Evolutionary conservation across 37 sponge, comb jelly and placozoan genomes (phyloP).

Genomic region (Ephydatia muelleri): DNA sequence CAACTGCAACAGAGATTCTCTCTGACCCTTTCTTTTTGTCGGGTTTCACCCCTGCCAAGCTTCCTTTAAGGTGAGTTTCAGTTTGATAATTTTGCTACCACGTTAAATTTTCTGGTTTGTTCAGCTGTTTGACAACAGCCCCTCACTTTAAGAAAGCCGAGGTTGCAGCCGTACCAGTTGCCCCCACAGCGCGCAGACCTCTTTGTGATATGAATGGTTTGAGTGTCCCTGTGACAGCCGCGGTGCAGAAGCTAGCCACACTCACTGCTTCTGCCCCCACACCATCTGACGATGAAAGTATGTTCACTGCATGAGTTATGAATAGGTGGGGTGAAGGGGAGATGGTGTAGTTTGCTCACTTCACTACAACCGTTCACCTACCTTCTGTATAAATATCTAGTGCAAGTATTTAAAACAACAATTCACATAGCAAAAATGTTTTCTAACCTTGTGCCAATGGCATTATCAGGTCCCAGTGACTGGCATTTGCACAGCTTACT

Average conservation of each 20-base stretch:
- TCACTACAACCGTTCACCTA: too few species aligned
- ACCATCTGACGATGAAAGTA: conserved; percentile 5
- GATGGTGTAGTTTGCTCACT: too few species aligned
- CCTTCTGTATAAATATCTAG: too few species aligned
- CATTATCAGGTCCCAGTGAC: conserved; percentile 56
- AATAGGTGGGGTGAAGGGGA: background rate
- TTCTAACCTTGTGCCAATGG: background rate
- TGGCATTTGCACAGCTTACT: conserved; percentile 74
- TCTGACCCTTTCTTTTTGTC: conserved; percentile 77
- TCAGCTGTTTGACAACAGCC: conserved; percentile 72
- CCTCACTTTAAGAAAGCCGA: conserved; percentile 80
- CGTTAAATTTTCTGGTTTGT: background rate
- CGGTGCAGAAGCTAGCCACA: background rate
- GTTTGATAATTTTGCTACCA: background rate
- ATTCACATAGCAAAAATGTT: too few species aligned
- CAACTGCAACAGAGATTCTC: conserved; percentile 72
- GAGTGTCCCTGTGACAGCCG: background rate
- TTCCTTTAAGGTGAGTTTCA: conserved; percentile 61
- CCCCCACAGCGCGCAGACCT: conserved; percentile 5
- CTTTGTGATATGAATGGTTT: conserved; percentile 12
- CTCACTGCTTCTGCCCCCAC: background rate
- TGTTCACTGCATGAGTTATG: background rate
- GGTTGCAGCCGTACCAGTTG: conserved; percentile 21
- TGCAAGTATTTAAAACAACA: too few species aligned
- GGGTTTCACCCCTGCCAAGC: conserved; percentile 74